Evolutionary conservation across 2,888 invertebrate species (phyloP), one percentile per base, ranked within the genome.

Genomic region (Uropetala carovei): DNA sequence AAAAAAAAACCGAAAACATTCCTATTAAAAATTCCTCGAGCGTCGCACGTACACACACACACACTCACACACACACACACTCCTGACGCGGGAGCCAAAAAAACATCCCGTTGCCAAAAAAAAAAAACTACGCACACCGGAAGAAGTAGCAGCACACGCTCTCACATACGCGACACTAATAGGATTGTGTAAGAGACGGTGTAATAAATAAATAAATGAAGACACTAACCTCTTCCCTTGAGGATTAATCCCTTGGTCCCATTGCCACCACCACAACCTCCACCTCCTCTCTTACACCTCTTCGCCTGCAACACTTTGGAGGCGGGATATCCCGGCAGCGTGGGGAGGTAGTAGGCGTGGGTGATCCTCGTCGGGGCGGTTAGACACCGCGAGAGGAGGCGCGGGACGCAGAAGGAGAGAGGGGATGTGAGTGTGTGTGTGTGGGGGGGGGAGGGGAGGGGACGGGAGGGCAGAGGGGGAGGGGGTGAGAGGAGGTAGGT

Each of bases 221-320:
- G 14, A 60, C 60, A 16, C 27, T 14, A 27, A 75, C 75, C 75
- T 75, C 75, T 27, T 13, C 22, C 75, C 22, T 27, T 13, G 75
- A 75, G 75, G 75, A 75, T 75, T 27, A 75, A 75, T 75, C 27
- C 75, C 75, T 75, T 75, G 75, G 68, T 68, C 68, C 68, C 68
- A 68, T 68, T 18, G 68, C 22, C 68, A 7, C 64, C 64, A 7
- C 64, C 64, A 0, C 68, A 18, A 10, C 68, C 68, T n/a, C 68
- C 68, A 64, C 64, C 43, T 43, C 43, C 43, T 43, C 43, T 43
- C 43, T 43, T 43, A 43, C 43, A 43, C 43, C 43, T 43, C 43
- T 43, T 43, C 43, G 1, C 43, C 43, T 43, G 43, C 43, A 43
- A 43, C 43, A 43, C 43, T 43, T 43, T 43, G 43, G 43, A 43